These are phyloP conservation scores for Pentalonia nigronervosa DNA, from an alignment of 1,140 invertebrate genomes.

Conservation along the genomic window DNA sequence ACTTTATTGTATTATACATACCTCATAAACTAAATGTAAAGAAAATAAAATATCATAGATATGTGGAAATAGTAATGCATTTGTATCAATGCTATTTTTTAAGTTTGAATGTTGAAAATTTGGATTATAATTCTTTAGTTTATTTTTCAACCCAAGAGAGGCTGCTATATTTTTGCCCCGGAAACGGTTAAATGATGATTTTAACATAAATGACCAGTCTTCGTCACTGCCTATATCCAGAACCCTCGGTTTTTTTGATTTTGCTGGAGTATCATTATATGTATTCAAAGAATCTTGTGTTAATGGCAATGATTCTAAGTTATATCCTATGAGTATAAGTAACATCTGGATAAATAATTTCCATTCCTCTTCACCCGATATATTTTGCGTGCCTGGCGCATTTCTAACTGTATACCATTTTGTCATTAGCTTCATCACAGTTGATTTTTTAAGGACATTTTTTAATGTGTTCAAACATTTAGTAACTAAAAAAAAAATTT, in stretches of 20 bases:
- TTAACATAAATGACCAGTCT: conserved; percentile 81
- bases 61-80: conserved; percentile 76
- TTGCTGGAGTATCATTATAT: conserved; percentile 65
- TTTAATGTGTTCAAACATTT: conserved; percentile 77
- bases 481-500: conserved; percentile 65
- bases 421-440: conserved; percentile 78
- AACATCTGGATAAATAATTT: conserved; percentile 72
- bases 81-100: conserved; percentile 70
- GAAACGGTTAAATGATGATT: conserved; percentile 68
- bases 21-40: conserved; percentile 88
- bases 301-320: conserved; percentile 71
- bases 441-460: conserved; percentile 77
- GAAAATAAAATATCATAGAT: conserved; percentile 79
- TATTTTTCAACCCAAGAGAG: conserved; percentile 56
- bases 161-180: conserved; percentile 57
- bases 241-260: conserved; percentile 70
- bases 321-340: conserved; percentile 74
- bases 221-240: conserved; percentile 67
- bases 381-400: conserved; percentile 82
- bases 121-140: conserved; percentile 58
- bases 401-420: conserved; percentile 89
- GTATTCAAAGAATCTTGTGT: conserved; percentile 66
- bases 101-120: conserved; percentile 61
- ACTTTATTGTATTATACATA: conserved; percentile 59
- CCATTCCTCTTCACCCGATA: conserved; percentile 83